phyloP scores from a whole-genome alignment of 2,113 vertebrate species.

The Nanorana parkeri region DNA sequence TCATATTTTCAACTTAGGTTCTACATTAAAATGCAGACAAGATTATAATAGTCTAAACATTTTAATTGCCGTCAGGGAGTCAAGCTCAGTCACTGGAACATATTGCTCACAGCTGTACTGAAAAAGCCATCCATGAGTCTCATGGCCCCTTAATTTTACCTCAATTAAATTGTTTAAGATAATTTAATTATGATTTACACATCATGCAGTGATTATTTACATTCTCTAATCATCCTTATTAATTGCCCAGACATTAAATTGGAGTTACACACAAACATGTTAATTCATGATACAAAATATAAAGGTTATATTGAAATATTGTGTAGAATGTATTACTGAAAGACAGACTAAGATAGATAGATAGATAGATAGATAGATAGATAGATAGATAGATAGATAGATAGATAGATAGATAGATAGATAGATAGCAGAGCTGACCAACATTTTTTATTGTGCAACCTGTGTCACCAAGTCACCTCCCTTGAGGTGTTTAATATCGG shows the following conservation, averaged over 20 bases:
- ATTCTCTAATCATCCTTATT: conserved; percentile 55
- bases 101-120: conserved; percentile 68
- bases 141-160: conserved; percentile 67
- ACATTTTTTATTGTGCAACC: too few species aligned
- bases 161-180: conserved; percentile 69
- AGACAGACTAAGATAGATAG: too few species aligned
- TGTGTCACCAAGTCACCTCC: too few species aligned
- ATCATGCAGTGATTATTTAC: conserved; percentile 58
- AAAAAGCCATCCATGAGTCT: conserved; percentile 65
- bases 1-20: neutral
- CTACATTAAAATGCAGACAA: neutral
- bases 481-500: too few species aligned
- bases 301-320: too few species aligned
- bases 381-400: neutral
- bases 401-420: too few species aligned
- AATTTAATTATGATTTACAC: conserved; percentile 66
- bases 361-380: too few species aligned
- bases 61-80: conserved; percentile 59
- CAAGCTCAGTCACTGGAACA: conserved; percentile 59
- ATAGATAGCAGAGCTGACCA: too few species aligned
- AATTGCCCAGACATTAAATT: conserved; percentile 34
- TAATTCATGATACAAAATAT: neutral
- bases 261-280: conserved; percentile 1
- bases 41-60: conserved; percentile 58
- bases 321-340: too few species aligned